Evolutionary conservation across 2,797 vertebrate species (phyloP).

Genomic region (Acipenser oxyrinchus): DNA sequence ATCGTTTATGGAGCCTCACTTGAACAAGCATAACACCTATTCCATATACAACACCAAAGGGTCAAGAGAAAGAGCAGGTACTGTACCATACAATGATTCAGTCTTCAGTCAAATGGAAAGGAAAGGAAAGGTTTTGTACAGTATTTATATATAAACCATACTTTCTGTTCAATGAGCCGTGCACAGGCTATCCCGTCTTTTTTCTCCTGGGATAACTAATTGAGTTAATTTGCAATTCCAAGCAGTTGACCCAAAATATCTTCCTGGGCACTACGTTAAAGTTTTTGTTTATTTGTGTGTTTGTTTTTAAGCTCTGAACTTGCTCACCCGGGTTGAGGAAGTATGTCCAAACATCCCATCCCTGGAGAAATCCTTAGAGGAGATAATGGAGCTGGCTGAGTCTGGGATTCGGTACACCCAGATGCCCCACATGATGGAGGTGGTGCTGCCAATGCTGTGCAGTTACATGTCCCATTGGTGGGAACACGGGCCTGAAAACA

Average conservation of each 20-base stretch:
- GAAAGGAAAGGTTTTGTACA: too few species aligned
- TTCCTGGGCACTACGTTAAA: too few species aligned
- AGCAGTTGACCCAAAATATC: too few species aligned
- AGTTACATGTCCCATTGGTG: constrained; percentile 97
- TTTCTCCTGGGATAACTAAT: too few species aligned
- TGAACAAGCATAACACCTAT: constrained; percentile 81
- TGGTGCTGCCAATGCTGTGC: constrained; percentile 85
- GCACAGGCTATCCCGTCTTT: too few species aligned
- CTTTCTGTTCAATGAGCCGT: too few species aligned
- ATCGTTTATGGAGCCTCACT: constrained; percentile 83
- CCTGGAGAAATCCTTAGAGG: constrained; percentile 78
- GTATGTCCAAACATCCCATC: constrained; percentile 79
- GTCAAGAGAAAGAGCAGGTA: constrained; percentile 73
- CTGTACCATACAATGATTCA: not conserved
- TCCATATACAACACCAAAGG: constrained; percentile 85
- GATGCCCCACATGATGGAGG: constrained; percentile 86
- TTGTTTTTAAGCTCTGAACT: constrained; percentile 53
- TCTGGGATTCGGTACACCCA: constrained; percentile 88
- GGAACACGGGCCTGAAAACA: constrained; percentile 83
- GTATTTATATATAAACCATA: too few species aligned
- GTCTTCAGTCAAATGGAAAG: not conserved
- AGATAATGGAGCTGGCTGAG: constrained; percentile 85
- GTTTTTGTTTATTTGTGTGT: too few species aligned
- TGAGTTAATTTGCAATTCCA: too few species aligned
- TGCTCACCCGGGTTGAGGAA: constrained; percentile 72